Percentiles rank a stretch among this genome's conserved stretches.
These are phyloP conservation scores for Bombus terrestris DNA, from an alignment of 1,140 invertebrate species.

Conservation along the genomic window DNA sequence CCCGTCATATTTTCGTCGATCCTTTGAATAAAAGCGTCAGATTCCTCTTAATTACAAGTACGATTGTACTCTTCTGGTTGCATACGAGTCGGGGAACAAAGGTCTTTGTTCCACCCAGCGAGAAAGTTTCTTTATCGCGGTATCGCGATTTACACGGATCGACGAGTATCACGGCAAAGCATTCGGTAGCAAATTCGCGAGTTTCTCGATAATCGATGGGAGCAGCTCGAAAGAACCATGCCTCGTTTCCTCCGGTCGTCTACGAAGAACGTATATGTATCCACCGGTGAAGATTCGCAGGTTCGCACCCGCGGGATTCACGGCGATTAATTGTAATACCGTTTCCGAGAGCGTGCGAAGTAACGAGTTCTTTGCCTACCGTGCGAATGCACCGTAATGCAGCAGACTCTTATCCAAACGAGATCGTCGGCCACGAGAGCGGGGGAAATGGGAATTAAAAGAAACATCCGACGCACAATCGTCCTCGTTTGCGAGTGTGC, in stretches of 20 bases:
- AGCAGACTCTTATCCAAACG: constrained; percentile 58
- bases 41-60: constrained; percentile 13
- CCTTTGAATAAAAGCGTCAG: background rate
- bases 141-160: constrained; percentile 13
- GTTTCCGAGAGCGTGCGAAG: constrained; percentile 70
- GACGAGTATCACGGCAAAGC: constrained; percentile 2
- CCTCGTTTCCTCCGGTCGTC: background rate
- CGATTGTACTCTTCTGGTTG: background rate
- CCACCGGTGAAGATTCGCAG: constrained; percentile 5
- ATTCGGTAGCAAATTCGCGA: constrained; percentile 4
- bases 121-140: constrained; percentile 38
- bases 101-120: constrained; percentile 35
- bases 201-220: constrained; percentile 51
- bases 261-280: background rate
- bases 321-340: constrained; percentile 64
- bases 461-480: constrained; percentile 59
- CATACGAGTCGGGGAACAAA: constrained; percentile 21
- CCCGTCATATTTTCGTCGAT: background rate
- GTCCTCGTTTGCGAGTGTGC: constrained; percentile 37
- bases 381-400: constrained; percentile 68
- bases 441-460: constrained; percentile 60
- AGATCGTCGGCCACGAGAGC: constrained; percentile 53
- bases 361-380: constrained; percentile 63
- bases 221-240: background rate
- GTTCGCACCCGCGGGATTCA: constrained; percentile 52